A percentile compares a stretch with the other conserved stretches of the same genome.
phyloP scores from a whole-genome alignment of 2,113 vertebrate species.

The Apaloderma vittatum region DNA sequence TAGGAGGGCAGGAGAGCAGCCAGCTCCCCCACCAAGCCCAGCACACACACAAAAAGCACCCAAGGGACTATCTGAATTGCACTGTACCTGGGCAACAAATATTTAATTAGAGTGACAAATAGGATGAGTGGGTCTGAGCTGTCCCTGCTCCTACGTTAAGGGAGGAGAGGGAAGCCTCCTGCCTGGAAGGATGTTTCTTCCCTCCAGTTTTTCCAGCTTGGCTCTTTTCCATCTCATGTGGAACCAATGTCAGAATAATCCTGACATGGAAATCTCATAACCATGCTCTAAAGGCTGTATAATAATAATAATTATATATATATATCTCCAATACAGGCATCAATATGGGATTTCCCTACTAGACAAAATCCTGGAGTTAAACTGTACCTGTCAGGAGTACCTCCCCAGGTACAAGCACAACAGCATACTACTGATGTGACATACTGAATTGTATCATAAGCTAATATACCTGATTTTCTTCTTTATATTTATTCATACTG shows the following conservation, averaged over 20 bases:
- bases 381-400: background rate
- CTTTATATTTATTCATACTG: background rate
- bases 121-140: background rate
- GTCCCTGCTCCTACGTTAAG: background rate
- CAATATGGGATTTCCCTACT: background rate
- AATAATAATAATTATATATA: background rate
- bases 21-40: background rate
- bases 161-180: background rate
- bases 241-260: slow-evolving; percentile 11
- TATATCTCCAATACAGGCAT: too few species aligned
- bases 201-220: background rate
- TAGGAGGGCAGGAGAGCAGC: background rate
- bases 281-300: background rate
- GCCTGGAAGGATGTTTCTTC: background rate
- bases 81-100: background rate
- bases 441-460: background rate
- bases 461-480: background rate
- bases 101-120: background rate
- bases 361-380: background rate
- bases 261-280: background rate
- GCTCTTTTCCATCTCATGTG: background rate
- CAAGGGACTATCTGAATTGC: background rate
- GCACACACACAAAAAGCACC: background rate
- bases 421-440: background rate
- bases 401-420: background rate